A percentile compares a stretch with the other conserved stretches of the same genome.
phyloP scores from a whole-genome alignment of 2,113 vertebrate species.

The Chloebia gouldiae region DNA sequence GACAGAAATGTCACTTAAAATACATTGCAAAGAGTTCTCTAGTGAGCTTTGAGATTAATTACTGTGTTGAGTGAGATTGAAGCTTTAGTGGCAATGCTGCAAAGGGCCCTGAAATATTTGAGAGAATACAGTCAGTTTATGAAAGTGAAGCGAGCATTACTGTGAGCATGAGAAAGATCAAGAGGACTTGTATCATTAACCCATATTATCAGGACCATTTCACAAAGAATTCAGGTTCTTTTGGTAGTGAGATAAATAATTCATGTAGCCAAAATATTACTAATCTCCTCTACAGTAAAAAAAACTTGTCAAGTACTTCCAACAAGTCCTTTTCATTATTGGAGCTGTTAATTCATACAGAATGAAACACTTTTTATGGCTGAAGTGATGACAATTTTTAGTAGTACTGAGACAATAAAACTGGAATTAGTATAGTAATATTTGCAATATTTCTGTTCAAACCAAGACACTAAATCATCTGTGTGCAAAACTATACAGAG shows the following conservation, averaged over 20 bases:
- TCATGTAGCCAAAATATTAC: background rate
- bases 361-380: background rate
- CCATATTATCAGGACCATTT: background rate
- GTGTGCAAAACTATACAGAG: background rate
- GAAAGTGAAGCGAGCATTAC: background rate
- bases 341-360: background rate
- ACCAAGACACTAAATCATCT: background rate
- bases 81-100: constrained; percentile 26
- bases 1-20: constrained; percentile 50
- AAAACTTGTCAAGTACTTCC: background rate
- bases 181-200: background rate
- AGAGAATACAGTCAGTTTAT: background rate
- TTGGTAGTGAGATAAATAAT: background rate
- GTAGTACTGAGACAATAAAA: background rate
- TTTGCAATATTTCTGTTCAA: background rate
- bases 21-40: constrained; percentile 5
- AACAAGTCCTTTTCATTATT: background rate
- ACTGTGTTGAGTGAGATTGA: constrained; percentile 10
- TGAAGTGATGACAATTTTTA: background rate
- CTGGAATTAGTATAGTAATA: background rate
- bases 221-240: background rate
- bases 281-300: background rate
- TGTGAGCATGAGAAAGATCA: background rate
- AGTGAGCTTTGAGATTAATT: constrained; percentile 34
- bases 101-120: background rate